Evolutionary conservation across 2,888 invertebrate species (phyloP).

Genomic region (Lamellibrachia columna): DNA sequence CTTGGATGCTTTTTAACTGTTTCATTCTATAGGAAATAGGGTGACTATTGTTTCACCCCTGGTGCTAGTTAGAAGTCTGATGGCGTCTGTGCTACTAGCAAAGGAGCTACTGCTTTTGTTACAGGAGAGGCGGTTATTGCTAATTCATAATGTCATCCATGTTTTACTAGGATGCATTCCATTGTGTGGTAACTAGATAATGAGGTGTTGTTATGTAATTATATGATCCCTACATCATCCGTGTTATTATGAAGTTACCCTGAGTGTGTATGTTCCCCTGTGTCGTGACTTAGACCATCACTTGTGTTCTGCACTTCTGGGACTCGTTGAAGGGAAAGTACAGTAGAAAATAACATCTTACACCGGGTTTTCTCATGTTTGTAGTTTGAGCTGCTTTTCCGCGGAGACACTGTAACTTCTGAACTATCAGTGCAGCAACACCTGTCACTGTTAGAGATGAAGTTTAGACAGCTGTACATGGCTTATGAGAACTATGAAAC

Average conservation of each 20-base stretch:
- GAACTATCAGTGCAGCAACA: slow-evolving; percentile 20
- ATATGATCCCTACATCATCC: background rate
- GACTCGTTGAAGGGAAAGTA: background rate
- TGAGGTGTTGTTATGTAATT: background rate
- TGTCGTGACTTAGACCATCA: background rate
- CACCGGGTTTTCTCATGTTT: background rate
- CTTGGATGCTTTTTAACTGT: background rate
- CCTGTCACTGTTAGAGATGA: background rate
- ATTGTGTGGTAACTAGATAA: background rate
- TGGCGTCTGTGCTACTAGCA: background rate
- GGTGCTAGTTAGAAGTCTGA: background rate
- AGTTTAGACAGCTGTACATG: slow-evolving; percentile 21
- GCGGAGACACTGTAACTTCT: slow-evolving; percentile 13
- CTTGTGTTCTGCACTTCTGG: background rate
- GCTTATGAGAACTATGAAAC: slow-evolving; percentile 21
- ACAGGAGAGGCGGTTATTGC: background rate
- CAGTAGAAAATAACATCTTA: background rate
- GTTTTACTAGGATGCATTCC: background rate
- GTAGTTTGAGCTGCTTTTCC: slow-evolving; percentile 16
- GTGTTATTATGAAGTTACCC: background rate
- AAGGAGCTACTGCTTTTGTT: background rate
- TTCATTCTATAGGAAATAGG: background rate
- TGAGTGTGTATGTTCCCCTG: background rate
- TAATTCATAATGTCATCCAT: background rate
- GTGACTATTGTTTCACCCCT: no score